A percentile compares a stretch with the other conserved stretches of the same genome.
Conservation (phyloP, 2,888 invertebrate genomes). For the Limnephilus rhombicus region DNA sequence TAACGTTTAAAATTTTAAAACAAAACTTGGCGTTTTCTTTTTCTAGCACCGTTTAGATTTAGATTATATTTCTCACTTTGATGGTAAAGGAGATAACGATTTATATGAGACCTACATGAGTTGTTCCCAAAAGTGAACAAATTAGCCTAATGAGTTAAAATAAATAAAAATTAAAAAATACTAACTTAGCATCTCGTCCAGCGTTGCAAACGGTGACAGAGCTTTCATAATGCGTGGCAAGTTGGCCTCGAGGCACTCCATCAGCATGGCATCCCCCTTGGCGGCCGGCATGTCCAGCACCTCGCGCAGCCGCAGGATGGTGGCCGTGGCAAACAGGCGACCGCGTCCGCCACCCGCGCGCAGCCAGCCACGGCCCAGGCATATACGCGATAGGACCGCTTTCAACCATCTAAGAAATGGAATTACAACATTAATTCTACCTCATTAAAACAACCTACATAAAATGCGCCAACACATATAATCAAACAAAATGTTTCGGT, state of each 20-base stretch:
- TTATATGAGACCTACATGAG: no score
- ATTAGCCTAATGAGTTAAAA: no score
- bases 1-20: no score
- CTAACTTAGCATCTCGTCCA: conserved; percentile 75
- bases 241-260: conserved; percentile 74
- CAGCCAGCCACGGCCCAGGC: conserved; percentile 75
- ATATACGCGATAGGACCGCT: conserved; percentile 74
- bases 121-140: no score
- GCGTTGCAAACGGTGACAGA: conserved; percentile 75
- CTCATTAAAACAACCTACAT: no score
- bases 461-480: no score
- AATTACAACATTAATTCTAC: background rate
- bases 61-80: no score
- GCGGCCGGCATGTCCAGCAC: conserved; percentile 71
- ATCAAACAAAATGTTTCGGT: no score
- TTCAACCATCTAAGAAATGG: conserved; percentile 73
- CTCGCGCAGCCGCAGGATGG: conserved; percentile 74
- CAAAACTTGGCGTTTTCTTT: no score
- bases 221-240: conserved; percentile 73
- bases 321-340: conserved; percentile 73
- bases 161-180: background rate
- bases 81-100: background rate
- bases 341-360: conserved; percentile 76
- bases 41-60: no score
- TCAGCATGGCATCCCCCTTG: conserved; percentile 69